Evolutionary conservation across 2,113 vertebrate genomes (phyloP), one percentile per base, ranked within the genome.

Genomic region (Syrrhaptes paradoxus): DNA sequence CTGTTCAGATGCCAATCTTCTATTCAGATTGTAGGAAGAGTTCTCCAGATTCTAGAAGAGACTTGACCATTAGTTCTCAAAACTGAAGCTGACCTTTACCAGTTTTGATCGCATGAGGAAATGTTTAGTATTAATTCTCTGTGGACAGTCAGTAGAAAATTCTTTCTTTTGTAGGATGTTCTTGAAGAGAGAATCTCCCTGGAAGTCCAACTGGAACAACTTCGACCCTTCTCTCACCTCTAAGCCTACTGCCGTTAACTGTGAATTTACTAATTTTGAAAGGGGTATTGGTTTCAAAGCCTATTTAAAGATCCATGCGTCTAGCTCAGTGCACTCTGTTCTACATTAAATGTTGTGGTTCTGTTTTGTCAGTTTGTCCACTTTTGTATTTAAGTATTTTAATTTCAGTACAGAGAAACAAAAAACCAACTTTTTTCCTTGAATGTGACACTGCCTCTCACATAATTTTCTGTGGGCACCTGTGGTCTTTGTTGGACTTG

Each of bases 161-260:
- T 91, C 22, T 86, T 70, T 97, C 82, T 96, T 91, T 98, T 97
- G 26, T 96, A 99, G 99, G 99, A 99, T 97, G 98, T 99, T 97
- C 98, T 99, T 81, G 99, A 99, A 96, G 99, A 99, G 97, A 99
- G 99, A 97, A 99, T 99, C 98, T 99, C 99, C 90, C 98, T 99
- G 98, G 99, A 99, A 98, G 99, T 99, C 80, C 99, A 99, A 98
- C 98, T 99, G 98, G 99, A 99, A 98, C 99, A 99, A 97, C 99
- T 99, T 96, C 98, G 99, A 98, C 99, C 99, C 32, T 99, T 99
- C 97, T 99, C 99, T 96, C 99, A 99, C 97, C 98, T 99, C 97
- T 99, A 99, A 99, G 97, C 97, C 91, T 97, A 95, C 96, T 95
- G 96, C 97, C 97, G 90, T 98, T 97, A 98, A 98, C 98, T 98